A percentile compares a stretch with the other conserved stretches of the same genome.
phyloP scores from a whole-genome alignment of 2,113 vertebrate species.

The Lycaon pictus region DNA sequence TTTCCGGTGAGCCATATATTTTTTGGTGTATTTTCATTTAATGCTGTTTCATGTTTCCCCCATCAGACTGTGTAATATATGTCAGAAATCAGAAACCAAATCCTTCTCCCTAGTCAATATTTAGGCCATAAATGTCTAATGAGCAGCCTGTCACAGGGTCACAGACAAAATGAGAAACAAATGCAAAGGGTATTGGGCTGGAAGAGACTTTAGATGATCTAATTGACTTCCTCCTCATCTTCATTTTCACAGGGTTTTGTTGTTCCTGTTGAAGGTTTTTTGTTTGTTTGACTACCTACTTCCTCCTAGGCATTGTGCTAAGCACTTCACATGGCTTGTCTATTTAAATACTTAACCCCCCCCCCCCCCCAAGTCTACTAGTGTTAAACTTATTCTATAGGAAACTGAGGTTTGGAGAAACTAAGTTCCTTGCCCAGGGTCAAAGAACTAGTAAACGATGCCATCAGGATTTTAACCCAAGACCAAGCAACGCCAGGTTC shows the following conservation, averaged over 20 bases:
- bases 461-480: not conserved
- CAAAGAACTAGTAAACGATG: not conserved
- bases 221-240: not conserved
- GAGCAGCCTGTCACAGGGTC: not conserved
- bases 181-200: not conserved
- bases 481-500: not conserved
- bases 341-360: not conserved
- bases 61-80: not conserved
- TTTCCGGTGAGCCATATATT: not conserved
- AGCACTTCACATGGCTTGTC: not conserved
- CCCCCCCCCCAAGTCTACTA: not conserved
- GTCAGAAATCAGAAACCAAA: slow-evolving; percentile 49
- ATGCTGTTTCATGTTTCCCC: not conserved
- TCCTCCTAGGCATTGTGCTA: not conserved
- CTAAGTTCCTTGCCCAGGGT: not conserved
- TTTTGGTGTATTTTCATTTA: slow-evolving; percentile 52
- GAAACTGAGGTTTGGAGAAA: not conserved
- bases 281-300: not conserved
- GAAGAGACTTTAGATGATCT: not conserved
- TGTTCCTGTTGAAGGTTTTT: not conserved
- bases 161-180: not conserved
- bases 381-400: not conserved
- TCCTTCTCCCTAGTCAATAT: not conserved
- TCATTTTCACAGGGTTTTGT: not conserved
- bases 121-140: not conserved